Evolutionary conservation across 2,797 vertebrate species (phyloP).

Genomic region (Cryptoblepharus egeriae): DNA sequence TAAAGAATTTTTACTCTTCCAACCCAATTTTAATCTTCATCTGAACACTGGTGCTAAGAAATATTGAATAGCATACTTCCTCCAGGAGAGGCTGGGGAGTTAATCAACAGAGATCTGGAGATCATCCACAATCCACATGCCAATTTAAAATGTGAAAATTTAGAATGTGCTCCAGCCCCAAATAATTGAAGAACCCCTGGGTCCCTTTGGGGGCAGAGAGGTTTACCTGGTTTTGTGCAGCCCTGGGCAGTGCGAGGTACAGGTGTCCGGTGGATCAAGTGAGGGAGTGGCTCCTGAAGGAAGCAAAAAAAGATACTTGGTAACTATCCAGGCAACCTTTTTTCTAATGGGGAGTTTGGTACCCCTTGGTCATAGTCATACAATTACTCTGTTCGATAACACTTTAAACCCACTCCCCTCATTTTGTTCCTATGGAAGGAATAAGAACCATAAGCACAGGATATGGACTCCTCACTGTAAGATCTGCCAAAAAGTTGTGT

Average conservation of each 20-base stretch:
- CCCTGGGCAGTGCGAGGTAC: conserved; percentile 67
- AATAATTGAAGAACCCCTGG: not conserved
- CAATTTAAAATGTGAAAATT: not conserved
- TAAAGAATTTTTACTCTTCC: too few relatives aligned
- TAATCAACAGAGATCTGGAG: not conserved
- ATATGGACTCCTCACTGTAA: not conserved
- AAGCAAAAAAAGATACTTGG: not conserved
- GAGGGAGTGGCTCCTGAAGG: conserved; percentile 77
- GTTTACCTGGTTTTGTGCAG: conserved; percentile 75
- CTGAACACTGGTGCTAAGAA: not conserved
- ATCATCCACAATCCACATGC: not conserved
- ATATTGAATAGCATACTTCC: not conserved
- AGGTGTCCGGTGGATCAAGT: conserved; percentile 83
- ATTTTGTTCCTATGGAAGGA: not conserved
- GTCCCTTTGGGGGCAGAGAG: not conserved
- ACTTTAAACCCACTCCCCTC: too few relatives aligned
- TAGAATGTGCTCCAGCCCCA: not conserved
- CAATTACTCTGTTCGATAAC: not conserved
- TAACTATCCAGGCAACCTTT: not conserved
- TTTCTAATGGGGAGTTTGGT: not conserved
- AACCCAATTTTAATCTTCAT: not conserved
- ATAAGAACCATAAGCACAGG: not conserved
- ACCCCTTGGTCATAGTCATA: not conserved
- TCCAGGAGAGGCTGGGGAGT: not conserved
- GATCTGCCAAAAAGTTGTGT: not conserved